Base-by-base conservation (phyloP, 2,797 vertebrate species). In the Sardinella longiceps region DNA sequence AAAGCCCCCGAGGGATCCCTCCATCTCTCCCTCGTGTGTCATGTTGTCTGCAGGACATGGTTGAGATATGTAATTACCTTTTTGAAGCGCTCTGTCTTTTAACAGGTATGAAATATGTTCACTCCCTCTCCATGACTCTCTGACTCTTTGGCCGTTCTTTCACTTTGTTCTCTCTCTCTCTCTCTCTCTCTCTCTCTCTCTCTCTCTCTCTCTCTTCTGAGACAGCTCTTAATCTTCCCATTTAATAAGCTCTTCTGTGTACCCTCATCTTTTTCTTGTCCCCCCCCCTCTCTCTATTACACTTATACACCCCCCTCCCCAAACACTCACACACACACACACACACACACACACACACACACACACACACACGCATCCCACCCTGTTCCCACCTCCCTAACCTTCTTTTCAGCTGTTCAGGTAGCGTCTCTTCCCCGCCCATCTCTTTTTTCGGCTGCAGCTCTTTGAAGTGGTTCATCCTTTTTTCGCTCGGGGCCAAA, bases 91-190 rank as follows among this genome's bases (percentile, higher is more conserved):
- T 91, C 91, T 92, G 91, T 90, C 91, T 77, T 92, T 94, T 86
- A 94, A 91, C 94, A 94, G 93, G 92, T 94, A 92, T 93, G 91
- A 94, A 93, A 93, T 92, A 92, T 92, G 89, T 86, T 86, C 82
- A 66, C 84, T 66, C 66, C 82, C 83, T 66, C 83, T 46, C 46
- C 50, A 60, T 80, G 14, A 37, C 70, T 83, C 82, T 82, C 50
- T 48, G 46, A 82, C 70, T 43, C 25, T 60, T 56, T 77, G 18
- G 81, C 60, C 83, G 14, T 53, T 56, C 70, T 20, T 11, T n/a
- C 74, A 77, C 51, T 84, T 85, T 66, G 50, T 84, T 80, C 83
- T 12, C 14, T 10, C 50, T 3, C 50, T 15, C 83, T 58, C 80
- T 82, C 85, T 77, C 37, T 82, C 83, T 82, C 84, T 80, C 43